These are phyloP conservation scores for Syndactyla subalaris DNA, from an alignment of 2,797 vertebrate genomes.

Conservation along the genomic window DNA sequence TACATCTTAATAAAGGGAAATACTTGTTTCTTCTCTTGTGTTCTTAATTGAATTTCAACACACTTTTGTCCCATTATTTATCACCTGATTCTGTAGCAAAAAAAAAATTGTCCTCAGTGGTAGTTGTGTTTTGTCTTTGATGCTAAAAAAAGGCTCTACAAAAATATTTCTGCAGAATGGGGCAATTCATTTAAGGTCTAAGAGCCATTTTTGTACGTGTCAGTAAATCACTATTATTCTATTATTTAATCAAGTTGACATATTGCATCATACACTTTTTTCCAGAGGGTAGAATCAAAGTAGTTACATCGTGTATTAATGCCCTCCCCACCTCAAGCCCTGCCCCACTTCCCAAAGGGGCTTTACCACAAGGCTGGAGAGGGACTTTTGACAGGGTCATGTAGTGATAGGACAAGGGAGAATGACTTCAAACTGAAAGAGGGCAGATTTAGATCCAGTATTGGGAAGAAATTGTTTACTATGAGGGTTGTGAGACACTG, in stretches of 20 bases:
- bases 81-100: neutral
- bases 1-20: constrained; percentile 92
- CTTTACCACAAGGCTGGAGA: neutral
- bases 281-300: neutral
- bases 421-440: neutral
- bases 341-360: neutral
- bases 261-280: neutral
- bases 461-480: neutral
- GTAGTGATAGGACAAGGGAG: neutral
- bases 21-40: constrained; percentile 90
- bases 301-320: neutral
- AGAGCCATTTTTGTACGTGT: neutral
- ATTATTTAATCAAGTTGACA: neutral
- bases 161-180: neutral
- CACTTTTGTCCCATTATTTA: constrained; percentile 23
- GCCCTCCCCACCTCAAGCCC: rapidly evolving
- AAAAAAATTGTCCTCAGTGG: neutral
- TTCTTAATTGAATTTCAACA: constrained; percentile 70
- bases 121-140: neutral
- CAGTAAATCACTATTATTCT: neutral
- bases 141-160: neutral
- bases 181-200: neutral
- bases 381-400: neutral
- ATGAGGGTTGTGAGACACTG: neutral
- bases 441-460: neutral